Evolutionary conservation across 2,113 vertebrate genomes (phyloP), one percentile per base, ranked within the genome.

Genomic region (Oncorhynchus kisutch): DNA sequence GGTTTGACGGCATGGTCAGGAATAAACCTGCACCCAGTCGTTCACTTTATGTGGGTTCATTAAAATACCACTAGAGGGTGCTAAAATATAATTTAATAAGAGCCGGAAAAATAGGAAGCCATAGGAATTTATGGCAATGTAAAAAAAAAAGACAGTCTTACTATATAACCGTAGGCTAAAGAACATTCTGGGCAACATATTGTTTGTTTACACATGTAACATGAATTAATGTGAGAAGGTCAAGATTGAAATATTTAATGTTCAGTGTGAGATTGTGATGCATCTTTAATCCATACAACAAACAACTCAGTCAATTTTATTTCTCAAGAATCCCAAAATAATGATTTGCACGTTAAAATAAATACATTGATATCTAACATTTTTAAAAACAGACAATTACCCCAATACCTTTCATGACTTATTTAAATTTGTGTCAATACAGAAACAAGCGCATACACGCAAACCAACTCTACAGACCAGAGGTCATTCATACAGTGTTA

Each of bases 1-100:
- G 7, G 39, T 39, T 6, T 39, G 39, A 39, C 8, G 7, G 39
- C 39, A 39, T 39, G 8, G 39, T 39, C 39, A 39, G 49, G 49
- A 51, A 51, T 51, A 14, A 51, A 51, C 14, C 4, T 2, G 0
- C 39, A 39, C 49, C 49, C 49, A 16, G 3, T 8, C 6, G n/a
- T 60, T 20, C 8, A 60, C 59, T 9, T 60, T 60, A 39, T 2
- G 22, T 60, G 18, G 59, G 57, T 13, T 3, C 49, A 70, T 39
- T 39, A 9, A 39, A 2, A 39, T 45, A 11, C 87, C 92, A 88
- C 87, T 71, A 16, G 88, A 78, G 77, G 88, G 86, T 66, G 74
- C 77, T 74, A 85, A 54, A 74, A 78, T 14, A 75, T 60, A 5
- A 79, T 74, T 24, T 18, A 78, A 71, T 27, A 20, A 22, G 67